Base-by-base conservation (phyloP, 1,140 invertebrate genomes). In the Nymphalis io region DNA sequence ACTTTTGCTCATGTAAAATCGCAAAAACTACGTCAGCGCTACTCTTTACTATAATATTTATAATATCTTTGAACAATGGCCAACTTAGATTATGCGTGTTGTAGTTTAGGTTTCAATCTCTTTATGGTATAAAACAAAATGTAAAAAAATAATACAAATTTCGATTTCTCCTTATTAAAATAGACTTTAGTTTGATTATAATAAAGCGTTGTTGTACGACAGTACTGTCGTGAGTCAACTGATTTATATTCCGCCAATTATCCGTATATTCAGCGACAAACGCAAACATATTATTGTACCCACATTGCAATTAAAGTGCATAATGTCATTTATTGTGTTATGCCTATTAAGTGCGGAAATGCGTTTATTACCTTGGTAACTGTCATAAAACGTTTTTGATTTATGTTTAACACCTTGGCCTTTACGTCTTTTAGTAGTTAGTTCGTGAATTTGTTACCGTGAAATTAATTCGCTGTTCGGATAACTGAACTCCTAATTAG, bases 331-430 rank as follows among this genome's bases (percentile, higher is more conserved):
- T 55, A 55, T 23, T 23, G 48, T 64, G n/a, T 57, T 33, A 16
- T 16, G 62, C 23, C 18, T 48, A 53, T 64, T 55, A 13, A 40
- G 48, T 42, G 48, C 13, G 62, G 62, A 64, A 64, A 64, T 16
- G 51, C 51, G 16, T 64, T 55, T 53, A 55, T 11, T 40, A 39
- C 38, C 38, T 39, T 16, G 10, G 38, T n/a, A 46, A 60, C 33
- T 59, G 44, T 68, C 15, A 60, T 60, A 53, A 60, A 68, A 60
- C 27, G 18, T 27, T 60, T 68, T 60, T 61, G 46, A 68, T 68
- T 60, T 61, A 68, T 60, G 53, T 60, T 33, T 53, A 42, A 8
- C 12, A 1, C 66, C 58, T 68, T 60, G 58, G 48, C 46, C 42
- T 51, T 60, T 33, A 59, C 21, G 18, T 15, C 23, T 57, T 65